Conservation (phyloP, 2,888 invertebrate genomes). For the Phalera bucephala region DNA sequence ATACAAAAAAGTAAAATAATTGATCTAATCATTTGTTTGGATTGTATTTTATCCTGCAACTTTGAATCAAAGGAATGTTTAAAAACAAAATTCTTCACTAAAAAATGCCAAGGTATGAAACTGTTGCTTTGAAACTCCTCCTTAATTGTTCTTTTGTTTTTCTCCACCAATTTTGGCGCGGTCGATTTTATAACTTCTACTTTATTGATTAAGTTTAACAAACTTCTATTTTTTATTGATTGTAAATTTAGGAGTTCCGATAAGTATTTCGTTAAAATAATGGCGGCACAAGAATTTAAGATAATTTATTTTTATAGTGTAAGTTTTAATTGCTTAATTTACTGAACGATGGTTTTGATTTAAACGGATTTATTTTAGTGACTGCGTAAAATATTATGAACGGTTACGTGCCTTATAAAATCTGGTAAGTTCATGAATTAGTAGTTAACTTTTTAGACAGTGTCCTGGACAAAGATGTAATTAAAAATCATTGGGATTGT, state of each 20-base stretch:
- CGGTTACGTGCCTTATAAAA: background rate
- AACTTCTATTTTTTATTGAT: conserved; percentile 36
- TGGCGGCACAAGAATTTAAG: conserved; percentile 8
- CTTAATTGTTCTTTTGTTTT: conserved; percentile 5
- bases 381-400: conserved; percentile 1
- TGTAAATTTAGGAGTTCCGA: conserved; percentile 27
- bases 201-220: conserved; percentile 15
- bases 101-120: no score
- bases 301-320: conserved; percentile 22
- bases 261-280: conserved; percentile 26
- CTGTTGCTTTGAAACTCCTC: no score
- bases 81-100: no score
- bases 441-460: no score
- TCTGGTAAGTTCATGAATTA: background rate
- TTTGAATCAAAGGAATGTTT: no score
- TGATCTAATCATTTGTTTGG: no score
- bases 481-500: no score
- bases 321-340: conserved; percentile 29
- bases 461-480: no score
- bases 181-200: conserved; percentile 5
- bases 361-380: conserved; percentile 9
- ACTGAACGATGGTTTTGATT: conserved; percentile 19
- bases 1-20: no score
- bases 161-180: background rate
- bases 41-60: no score